Evolutionary conservation across 2,797 vertebrate species (phyloP).

Genomic region (Cirrhinus mrigala): DNA sequence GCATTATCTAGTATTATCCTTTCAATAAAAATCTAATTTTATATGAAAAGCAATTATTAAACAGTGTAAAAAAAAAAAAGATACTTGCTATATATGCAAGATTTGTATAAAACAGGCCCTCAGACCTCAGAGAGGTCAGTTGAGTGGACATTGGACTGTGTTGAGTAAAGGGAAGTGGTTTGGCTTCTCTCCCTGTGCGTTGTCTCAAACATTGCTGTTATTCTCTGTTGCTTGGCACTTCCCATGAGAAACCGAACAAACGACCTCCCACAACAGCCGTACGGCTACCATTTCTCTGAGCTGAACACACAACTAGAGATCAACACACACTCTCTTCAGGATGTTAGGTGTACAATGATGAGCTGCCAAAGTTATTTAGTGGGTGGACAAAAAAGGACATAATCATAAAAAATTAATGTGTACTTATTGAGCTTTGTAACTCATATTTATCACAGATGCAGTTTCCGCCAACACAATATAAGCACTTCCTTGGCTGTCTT

Average conservation of each 20-base stretch:
- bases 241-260: conserved; percentile 23
- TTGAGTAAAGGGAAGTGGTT: conserved; percentile 32
- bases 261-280: not conserved
- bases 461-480: not conserved
- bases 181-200: conserved; percentile 27
- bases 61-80: not conserved
- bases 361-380: not conserved
- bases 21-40: not conserved
- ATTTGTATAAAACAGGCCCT: not conserved
- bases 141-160: not conserved
- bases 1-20: not conserved
- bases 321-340: not conserved
- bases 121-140: conserved; percentile 21
- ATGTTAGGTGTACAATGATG: not conserved
- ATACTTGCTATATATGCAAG: not conserved
- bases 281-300: not conserved
- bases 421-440: not conserved
- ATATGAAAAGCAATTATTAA: not conserved
- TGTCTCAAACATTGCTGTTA: conserved; percentile 30
- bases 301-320: conserved; percentile 6
- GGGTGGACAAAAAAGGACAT: not conserved
- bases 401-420: not conserved
- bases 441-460: not conserved
- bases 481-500: not conserved
- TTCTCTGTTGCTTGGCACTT: conserved; percentile 30